Conservation (phyloP, 1,140 invertebrate species). For the Tetramorium alpestre region DNA sequence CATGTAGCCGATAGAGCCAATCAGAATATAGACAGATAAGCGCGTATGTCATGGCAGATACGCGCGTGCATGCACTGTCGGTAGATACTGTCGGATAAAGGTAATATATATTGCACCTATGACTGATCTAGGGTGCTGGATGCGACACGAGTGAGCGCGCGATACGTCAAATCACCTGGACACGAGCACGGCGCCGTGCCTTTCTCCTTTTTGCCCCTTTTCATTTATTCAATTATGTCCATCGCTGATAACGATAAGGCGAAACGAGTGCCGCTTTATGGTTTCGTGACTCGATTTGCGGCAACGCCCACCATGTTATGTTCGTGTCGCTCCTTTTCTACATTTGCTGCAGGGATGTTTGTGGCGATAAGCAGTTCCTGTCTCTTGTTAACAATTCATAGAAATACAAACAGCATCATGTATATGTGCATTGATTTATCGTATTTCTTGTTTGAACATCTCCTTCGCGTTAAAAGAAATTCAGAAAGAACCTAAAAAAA, state of each 20-base stretch:
- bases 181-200: background rate
- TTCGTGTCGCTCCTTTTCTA: background rate
- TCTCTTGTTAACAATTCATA: background rate
- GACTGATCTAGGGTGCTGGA: slow-evolving; percentile 65
- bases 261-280: slow-evolving; percentile 35
- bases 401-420: background rate
- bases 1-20: slow-evolving; percentile 68
- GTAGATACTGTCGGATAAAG: slow-evolving; percentile 72
- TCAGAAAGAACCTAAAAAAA: background rate
- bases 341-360: background rate
- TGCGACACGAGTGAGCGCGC: background rate
- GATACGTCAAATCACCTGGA: slow-evolving; percentile 24
- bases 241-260: slow-evolving; percentile 7
- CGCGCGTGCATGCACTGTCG: slow-evolving; percentile 9
- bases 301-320: background rate
- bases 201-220: background rate
- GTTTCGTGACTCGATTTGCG: slow-evolving; percentile 35
- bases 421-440: background rate
- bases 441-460: background rate
- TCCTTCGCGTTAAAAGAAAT: background rate
- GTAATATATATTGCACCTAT: slow-evolving; percentile 64
- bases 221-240: slow-evolving; percentile 32
- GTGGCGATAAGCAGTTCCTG: background rate
- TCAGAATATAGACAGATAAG: slow-evolving; percentile 74
- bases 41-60: slow-evolving; percentile 65